phyloP scores from a whole-genome alignment of 2,797 vertebrate species.

The Gambelia wislizenii region DNA sequence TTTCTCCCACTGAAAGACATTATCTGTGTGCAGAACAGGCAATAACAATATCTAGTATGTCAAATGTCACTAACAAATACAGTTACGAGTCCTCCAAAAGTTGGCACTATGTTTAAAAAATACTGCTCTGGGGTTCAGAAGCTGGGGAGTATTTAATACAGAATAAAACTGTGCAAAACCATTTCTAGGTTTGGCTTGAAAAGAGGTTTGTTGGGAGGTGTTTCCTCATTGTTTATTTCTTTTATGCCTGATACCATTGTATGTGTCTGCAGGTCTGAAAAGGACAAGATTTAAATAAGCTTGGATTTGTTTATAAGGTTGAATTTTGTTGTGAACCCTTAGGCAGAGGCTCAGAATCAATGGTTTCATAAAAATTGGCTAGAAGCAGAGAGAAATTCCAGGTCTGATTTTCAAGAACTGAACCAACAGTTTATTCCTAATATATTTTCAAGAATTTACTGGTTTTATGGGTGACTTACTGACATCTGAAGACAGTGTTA shows the following conservation, averaged over 20 bases:
- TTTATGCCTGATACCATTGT: background rate
- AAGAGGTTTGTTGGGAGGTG: background rate
- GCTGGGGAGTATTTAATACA: background rate
- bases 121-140: background rate
- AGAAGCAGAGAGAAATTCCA: background rate
- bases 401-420: background rate
- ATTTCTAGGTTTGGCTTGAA: background rate
- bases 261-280: background rate
- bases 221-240: background rate
- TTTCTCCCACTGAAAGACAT: background rate
- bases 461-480: background rate
- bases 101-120: background rate
- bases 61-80: background rate
- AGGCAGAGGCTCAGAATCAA: conserved; percentile 2
- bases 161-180: background rate
- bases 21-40: background rate
- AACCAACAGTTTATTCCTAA: background rate
- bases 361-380: background rate
- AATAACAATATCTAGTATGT: background rate
- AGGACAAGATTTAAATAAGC: conserved; percentile 6
- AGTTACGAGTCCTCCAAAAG: background rate
- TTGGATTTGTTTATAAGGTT: background rate
- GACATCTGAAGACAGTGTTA: background rate
- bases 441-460: background rate
- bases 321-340: background rate